These are phyloP conservation scores for Oncorhynchus tshawytscha DNA, from an alignment of 2,113 vertebrate genomes.

Conservation along the genomic window DNA sequence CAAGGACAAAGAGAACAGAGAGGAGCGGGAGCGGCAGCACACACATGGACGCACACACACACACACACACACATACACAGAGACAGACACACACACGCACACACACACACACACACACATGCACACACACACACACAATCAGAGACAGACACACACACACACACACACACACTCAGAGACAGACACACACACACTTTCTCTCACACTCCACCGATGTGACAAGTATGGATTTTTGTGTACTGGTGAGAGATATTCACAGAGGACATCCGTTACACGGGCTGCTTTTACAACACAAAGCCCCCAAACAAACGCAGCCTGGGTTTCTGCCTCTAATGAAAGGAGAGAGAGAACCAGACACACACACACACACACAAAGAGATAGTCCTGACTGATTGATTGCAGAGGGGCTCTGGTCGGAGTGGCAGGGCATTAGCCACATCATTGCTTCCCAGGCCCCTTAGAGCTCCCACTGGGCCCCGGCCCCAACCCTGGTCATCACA, in stretches of 20 bases:
- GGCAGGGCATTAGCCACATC: slow-evolving; percentile 76
- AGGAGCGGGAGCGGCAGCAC: slow-evolving; percentile 22
- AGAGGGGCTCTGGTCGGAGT: slow-evolving; percentile 51
- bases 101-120: slow-evolving; percentile 23
- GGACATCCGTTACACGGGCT: slow-evolving; percentile 72
- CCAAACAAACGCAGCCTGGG: slow-evolving; percentile 35
- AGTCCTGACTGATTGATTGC: slow-evolving; percentile 52
- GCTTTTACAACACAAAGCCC: slow-evolving; percentile 53
- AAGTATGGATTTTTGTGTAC: slow-evolving; percentile 77
- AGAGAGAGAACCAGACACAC: slow-evolving; percentile 42
- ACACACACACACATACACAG: slow-evolving; percentile 23
- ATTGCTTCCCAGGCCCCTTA: slow-evolving; percentile 69
- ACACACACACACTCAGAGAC: slow-evolving; percentile 30
- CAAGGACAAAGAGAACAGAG: slow-evolving; percentile 83
- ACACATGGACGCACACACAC: slow-evolving; percentile 46
- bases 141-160: slow-evolving; percentile 13
- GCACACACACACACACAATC: not conserved
- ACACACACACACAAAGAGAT: slow-evolving; percentile 21
- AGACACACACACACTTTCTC: not conserved
- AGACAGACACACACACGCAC: not conserved
- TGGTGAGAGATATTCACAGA: slow-evolving; percentile 73
- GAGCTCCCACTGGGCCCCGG: slow-evolving; percentile 26
- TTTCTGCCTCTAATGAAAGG: slow-evolving; percentile 62
- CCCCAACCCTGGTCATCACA: slow-evolving; percentile 60
- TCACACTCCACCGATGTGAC: slow-evolving; percentile 65